These are phyloP conservation scores for Pteropus rufus DNA, from an alignment of 2,797 vertebrate species.

Conservation along the genomic window DNA sequence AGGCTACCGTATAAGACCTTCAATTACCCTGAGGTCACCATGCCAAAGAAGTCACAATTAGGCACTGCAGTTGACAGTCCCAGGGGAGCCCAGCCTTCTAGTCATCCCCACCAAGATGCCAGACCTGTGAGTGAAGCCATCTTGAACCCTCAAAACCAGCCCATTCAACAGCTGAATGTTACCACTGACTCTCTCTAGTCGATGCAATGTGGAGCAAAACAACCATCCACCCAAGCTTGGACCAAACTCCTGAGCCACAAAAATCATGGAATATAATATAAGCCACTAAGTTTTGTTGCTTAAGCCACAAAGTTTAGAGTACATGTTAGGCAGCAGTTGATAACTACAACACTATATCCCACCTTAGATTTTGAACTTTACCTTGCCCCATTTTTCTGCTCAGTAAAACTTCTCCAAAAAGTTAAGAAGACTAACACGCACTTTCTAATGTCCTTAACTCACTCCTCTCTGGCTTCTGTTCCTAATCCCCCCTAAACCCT, in stretches of 20 bases:
- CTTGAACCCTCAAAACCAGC: background rate
- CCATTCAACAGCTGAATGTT: too few relatives aligned
- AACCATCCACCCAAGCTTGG: background rate
- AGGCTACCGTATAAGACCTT: background rate
- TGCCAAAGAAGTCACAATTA: background rate
- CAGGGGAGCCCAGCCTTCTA: background rate
- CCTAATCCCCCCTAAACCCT: background rate
- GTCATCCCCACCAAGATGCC: background rate
- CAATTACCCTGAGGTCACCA: background rate
- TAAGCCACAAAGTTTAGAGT: background rate
- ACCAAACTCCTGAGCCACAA: background rate
- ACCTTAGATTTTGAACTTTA: background rate
- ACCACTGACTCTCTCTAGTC: background rate
- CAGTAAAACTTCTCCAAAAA: background rate
- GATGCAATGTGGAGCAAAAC: background rate
- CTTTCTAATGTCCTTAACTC: background rate
- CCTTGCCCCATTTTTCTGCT: background rate
- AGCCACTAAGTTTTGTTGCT: background rate
- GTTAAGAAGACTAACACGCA: background rate
- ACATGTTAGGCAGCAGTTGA: background rate
- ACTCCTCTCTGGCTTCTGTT: background rate
- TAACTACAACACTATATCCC: background rate
- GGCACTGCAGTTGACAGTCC: background rate
- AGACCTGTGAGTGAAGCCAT: background rate
- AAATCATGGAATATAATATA: background rate